Evolutionary conservation across 2,797 vertebrate species (phyloP), one percentile per base, ranked within the genome.

Genomic region (Schizopygopsis malacanthus): DNA sequence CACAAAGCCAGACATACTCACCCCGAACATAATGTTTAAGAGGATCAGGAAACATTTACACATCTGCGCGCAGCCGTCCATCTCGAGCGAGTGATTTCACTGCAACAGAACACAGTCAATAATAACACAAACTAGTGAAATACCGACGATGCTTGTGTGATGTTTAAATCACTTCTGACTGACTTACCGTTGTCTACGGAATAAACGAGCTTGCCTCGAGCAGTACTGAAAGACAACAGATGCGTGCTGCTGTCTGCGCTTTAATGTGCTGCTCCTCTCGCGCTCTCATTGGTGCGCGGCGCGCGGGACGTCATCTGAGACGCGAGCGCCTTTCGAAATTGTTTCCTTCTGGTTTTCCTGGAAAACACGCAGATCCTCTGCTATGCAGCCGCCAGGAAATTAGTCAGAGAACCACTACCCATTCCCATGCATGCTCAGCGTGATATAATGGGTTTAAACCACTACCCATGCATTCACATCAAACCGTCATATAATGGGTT

Each of bases 21-120:
- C 95, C 8, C 90, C 90, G 28, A 95, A 94, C 70, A 95, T 50
- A 20, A 93, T 13, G 90, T 94, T 94, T 88, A 95, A 77, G 22
- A 84, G 0, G 45, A 84, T 54, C 56, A 84, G 82, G 13, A 84
- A 65, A 52, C 82, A 84, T 43, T 84, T 84, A 4, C 73, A 43
- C 9, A 84, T 10, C 33, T 84, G 82, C 22, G 71, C 59, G 11
- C 82, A 84, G 2, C 56, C 28, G 82, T 84, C 45, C 82, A 76
- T 63, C 50, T 1, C 9, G 25, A 56, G 33, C 13, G 25, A 33
- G 0, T 11, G 6, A 52, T 6, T 12, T 11, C 47, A 20, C 72
- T 75, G 72, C 4, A 47, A 28, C 6, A 9, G 2, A 8, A 50
- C 0, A 75, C 47, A 50, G 47, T 1, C 1, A 50, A 16, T 16